Evolutionary conservation across 2,113 vertebrate species (phyloP).

Genomic region (Engystomops pustulosus): DNA sequence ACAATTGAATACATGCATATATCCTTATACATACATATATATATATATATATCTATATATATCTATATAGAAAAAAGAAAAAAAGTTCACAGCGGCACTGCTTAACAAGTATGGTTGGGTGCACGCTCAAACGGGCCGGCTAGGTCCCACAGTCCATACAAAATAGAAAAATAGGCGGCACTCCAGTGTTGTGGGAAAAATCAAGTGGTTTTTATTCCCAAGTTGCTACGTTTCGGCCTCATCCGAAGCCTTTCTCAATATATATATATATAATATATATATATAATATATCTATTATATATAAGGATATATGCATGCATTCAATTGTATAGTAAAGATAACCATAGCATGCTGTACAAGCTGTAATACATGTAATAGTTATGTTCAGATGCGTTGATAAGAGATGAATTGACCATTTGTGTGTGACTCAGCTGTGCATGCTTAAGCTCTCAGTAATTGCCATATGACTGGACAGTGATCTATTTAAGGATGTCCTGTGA

Average conservation of each 20-base stretch:
- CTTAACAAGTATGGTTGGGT: no score
- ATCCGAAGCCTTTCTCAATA: not conserved
- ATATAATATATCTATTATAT: not conserved
- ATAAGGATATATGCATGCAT: not conserved
- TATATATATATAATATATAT: not conserved
- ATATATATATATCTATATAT: not conserved
- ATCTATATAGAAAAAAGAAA: not conserved
- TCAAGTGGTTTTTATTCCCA: no score
- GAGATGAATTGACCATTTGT: constrained; percentile 11
- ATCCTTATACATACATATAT: not conserved
- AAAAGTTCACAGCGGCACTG: no score
- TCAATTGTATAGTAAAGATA: no score
- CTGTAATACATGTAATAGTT: not conserved
- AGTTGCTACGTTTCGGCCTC: no score
- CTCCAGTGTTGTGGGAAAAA: no score
- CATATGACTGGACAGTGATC: constrained; percentile 20
- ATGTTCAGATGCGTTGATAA: not conserved
- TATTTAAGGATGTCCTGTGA: constrained; percentile 9
- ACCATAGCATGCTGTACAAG: not conserved
- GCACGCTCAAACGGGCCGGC: no score
- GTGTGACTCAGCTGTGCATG: constrained; percentile 35
- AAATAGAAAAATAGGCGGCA: no score
- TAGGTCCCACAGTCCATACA: no score
- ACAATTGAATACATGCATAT: not conserved
- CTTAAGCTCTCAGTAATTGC: constrained; percentile 5